These are phyloP conservation scores for Mormyrus iriodes DNA, from an alignment of 2,113 vertebrate genomes.

Conservation along the genomic window DNA sequence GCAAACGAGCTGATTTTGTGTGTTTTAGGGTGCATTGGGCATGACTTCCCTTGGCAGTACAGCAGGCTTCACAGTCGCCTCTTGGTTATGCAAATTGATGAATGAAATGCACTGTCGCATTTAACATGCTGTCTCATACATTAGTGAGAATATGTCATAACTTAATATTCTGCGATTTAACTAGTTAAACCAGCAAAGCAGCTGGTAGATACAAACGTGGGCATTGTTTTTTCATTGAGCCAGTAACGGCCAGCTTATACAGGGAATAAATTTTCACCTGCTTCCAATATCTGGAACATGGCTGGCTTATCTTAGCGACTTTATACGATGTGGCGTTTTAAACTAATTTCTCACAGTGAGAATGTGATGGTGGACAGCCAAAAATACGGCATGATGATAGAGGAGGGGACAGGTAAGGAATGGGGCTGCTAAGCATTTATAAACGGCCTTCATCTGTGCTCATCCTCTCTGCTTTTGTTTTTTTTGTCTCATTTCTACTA, in stretches of 20 bases:
- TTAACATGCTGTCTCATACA: conserved; percentile 11
- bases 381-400: not conserved
- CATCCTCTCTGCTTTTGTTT: no score
- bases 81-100: not conserved
- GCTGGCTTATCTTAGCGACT: conserved; percentile 26
- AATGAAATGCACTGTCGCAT: not conserved
- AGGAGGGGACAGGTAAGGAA: not conserved
- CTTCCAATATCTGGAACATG: conserved; percentile 22
- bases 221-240: conserved; percentile 28
- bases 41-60: not conserved
- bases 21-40: not conserved
- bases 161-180: conserved; percentile 34
- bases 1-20: not conserved
- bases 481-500: not conserved
- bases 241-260: not conserved
- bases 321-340: conserved; percentile 23
- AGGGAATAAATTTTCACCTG: conserved; percentile 24
- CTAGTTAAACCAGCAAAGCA: conserved; percentile 32
- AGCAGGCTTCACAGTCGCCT: not conserved
- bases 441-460: not conserved
- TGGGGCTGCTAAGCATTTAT: not conserved
- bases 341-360: not conserved
- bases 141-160: not conserved
- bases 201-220: conserved; percentile 26
- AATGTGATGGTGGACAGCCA: not conserved